phyloP scores from a whole-genome alignment of 1,140 invertebrate species.

The Apolygus lucorum region DNA sequence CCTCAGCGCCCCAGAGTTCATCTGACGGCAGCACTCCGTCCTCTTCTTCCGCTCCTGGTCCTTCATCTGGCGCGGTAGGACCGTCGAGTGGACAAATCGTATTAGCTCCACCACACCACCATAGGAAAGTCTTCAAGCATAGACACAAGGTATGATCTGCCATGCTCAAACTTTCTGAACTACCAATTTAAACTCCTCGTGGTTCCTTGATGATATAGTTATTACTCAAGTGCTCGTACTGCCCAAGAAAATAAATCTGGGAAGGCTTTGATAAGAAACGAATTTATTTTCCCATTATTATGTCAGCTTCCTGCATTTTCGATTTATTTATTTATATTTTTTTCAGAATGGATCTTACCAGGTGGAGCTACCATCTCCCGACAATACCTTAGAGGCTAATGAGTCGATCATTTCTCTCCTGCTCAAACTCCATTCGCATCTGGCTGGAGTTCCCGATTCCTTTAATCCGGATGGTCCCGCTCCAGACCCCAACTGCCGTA shows the following conservation, averaged over 20 bases:
- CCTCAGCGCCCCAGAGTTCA: background rate
- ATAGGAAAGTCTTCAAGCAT: constrained; percentile 6
- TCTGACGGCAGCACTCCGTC: background rate
- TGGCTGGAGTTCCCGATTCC: constrained; percentile 72
- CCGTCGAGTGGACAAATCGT: background rate
- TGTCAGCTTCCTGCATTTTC: background rate
- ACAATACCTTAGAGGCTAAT: constrained; percentile 48
- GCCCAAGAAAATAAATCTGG: too few species aligned
- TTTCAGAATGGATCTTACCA: constrained; percentile 15
- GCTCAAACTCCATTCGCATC: constrained; percentile 84
- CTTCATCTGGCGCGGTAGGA: background rate
- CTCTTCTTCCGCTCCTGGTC: background rate
- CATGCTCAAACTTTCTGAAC: too few species aligned
- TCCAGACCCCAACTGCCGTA: constrained; percentile 45
- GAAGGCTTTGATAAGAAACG: background rate
- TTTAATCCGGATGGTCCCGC: constrained; percentile 52
- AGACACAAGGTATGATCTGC: constrained; percentile 5
- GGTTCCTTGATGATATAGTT: too few species aligned
- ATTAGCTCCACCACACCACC: constrained; percentile 1
- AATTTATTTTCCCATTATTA: background rate
- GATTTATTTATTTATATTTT: background rate
- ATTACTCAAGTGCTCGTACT: too few species aligned
- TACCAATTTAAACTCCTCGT: too few species aligned
- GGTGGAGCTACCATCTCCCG: constrained; percentile 28
- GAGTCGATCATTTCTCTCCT: constrained; percentile 88